These are phyloP conservation scores for Drosophila nasuta DNA, from an alignment of 1,140 invertebrate species.

Conservation along the genomic window DNA sequence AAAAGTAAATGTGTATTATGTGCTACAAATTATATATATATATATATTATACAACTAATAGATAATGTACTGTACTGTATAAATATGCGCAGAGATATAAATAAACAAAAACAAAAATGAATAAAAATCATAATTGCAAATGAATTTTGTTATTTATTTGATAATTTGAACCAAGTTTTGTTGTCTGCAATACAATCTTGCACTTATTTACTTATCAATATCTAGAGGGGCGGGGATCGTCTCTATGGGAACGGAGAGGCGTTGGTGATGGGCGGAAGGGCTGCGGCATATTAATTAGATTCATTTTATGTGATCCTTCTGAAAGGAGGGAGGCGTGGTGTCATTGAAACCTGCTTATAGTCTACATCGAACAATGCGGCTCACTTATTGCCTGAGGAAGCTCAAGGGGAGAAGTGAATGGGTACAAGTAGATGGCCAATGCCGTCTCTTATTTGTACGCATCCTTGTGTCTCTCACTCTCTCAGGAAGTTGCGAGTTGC, in stretches of 20 bases:
- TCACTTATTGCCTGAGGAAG: constrained; percentile 29
- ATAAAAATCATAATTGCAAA: constrained; percentile 44
- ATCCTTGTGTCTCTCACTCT: constrained; percentile 10
- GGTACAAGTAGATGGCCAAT: neutral
- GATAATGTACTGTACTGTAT: constrained; percentile 69
- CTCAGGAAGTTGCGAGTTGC: constrained; percentile 35
- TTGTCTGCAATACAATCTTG: constrained; percentile 50
- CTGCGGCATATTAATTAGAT: constrained; percentile 16
- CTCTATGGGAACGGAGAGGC: constrained; percentile 16
- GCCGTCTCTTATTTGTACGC: neutral
- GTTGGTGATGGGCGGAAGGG: constrained; percentile 29
- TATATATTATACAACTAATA: constrained; percentile 32
- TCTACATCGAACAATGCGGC: constrained; percentile 19
- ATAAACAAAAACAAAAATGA: constrained; percentile 44
- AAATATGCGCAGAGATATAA: constrained; percentile 64
- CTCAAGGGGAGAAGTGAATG: constrained; percentile 17
- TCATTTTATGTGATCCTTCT: constrained; percentile 8
- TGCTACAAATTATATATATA: constrained; percentile 45
- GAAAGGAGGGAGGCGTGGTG: constrained; percentile 13
- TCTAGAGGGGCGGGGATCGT: neutral
- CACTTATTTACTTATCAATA: constrained; percentile 41
- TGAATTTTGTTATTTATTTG: constrained; percentile 41
- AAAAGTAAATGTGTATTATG: constrained; percentile 42
- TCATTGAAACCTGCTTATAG: constrained; percentile 50
- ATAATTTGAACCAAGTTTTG: constrained; percentile 55